Conservation (phyloP, 2,797 vertebrate genomes). For the Peromyscus melanophrys region DNA sequence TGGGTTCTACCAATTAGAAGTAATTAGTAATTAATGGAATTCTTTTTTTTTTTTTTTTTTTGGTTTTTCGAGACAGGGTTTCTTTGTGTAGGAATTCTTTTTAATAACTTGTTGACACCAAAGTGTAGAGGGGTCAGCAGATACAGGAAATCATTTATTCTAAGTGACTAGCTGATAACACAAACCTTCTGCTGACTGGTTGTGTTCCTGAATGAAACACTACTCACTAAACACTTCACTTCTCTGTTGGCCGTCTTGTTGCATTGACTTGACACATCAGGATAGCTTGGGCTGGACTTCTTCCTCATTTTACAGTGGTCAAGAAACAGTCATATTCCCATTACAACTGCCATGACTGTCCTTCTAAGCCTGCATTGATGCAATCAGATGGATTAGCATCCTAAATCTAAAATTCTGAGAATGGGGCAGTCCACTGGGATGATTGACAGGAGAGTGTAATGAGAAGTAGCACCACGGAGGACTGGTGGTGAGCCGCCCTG, state of each 20-base stretch:
- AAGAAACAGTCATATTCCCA: conserved; percentile 85
- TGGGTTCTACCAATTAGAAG: neutral
- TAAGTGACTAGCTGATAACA: neutral
- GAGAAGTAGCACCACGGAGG: conserved; percentile 86
- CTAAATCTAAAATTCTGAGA: conserved; percentile 86
- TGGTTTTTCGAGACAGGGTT: no score
- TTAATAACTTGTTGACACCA: neutral
- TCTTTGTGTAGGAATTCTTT: neutral
- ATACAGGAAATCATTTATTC: neutral
- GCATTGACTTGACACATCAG: conserved; percentile 2
- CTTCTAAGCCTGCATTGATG: conserved; percentile 77
- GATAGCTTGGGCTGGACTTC: conserved; percentile 52
- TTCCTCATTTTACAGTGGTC: conserved; percentile 55
- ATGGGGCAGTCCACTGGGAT: conserved; percentile 83
- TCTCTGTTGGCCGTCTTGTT: conserved; percentile 50
- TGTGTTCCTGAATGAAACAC: neutral
- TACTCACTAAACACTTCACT: neutral
- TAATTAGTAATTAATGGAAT: neutral
- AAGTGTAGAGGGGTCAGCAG: neutral
- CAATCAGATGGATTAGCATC: conserved; percentile 87
- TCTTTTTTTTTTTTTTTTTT: no score
- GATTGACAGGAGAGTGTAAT: conserved; percentile 88
- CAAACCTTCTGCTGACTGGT: neutral
- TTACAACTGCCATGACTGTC: conserved; percentile 82
- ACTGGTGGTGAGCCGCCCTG: conserved; percentile 71